Base-by-base conservation (phyloP, 2,888 invertebrate genomes). In the Lithophane leautieri region DNA sequence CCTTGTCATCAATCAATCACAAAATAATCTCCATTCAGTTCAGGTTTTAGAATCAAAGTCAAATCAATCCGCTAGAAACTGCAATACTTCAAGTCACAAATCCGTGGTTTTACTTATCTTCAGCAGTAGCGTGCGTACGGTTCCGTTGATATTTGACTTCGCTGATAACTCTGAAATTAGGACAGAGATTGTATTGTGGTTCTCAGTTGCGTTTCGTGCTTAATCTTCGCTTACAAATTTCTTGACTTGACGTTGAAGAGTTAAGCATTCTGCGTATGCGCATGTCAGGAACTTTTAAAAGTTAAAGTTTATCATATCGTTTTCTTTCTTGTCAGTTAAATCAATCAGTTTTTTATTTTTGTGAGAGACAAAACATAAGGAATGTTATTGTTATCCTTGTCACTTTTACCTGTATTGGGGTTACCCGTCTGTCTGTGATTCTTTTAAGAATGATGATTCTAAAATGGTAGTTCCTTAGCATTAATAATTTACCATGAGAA, bases 151-250 rank as follows among this genome's bases (percentile, higher is more conserved):
- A 93, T 94, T 94, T 94, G 91, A 92, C 92, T 93, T 92, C 79
- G 76, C 90, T 93, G 94, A 95, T 95, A 95, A 94, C 91, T 90
- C 88, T 61, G 84, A 92, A 95, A 94, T 94, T 95, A 90, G 95
- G 93, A 88, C 95, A 94, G 88, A 92, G 93, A 94, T 94, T 94
- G 92, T 90, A 91, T 89, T 92, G 89, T 90, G 85, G 89, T 87
- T 89, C 88, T 89, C 90, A 87, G 90, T 90, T 71, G 68, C 63
- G 68, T 69, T 70, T 44, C 70, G 82, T 86, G 79, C 86, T 82
- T 87, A 88, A 88, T 85, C 81, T 85, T 61, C 28, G 50, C 66
- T 78, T 73, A 78, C 69, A 74, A 78, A 82, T 67, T 82, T 79
- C n/a, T 67, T 34, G 34, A 47, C 73, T 81, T 76, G 71, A 70